These are phyloP conservation scores for Colistium nudipinnis DNA, from an alignment of 2,113 vertebrate genomes.

Conservation along the genomic window DNA sequence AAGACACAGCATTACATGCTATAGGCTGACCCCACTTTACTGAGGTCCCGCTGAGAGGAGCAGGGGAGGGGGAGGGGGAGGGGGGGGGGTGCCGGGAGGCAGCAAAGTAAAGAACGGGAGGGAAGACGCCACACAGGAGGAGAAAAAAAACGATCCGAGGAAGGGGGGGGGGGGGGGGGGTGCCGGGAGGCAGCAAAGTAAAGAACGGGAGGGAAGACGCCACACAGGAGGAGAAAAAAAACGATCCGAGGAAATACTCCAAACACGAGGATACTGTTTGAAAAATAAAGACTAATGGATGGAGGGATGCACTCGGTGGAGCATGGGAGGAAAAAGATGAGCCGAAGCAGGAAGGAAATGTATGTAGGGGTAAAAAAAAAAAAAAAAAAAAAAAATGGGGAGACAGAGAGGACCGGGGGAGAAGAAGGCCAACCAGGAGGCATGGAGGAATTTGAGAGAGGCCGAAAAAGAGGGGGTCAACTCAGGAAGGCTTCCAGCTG, in stretches of 20 bases:
- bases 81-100: constrained; percentile 32
- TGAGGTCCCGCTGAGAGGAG: constrained; percentile 53
- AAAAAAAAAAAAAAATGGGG: constrained; percentile 6
- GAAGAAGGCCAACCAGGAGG: too few relatives aligned
- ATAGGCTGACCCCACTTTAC: constrained; percentile 75
- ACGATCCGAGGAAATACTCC: constrained; percentile 35
- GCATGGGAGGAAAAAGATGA: constrained; percentile 14
- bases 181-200: constrained; percentile 49
- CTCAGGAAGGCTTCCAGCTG: constrained; percentile 73
- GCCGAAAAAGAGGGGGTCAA: constrained; percentile 63
- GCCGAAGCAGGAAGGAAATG: constrained; percentile 31
- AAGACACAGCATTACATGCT: constrained; percentile 63
- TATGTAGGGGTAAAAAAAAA: background rate
- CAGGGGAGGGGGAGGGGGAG: constrained; percentile 14
- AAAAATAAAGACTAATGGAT: constrained; percentile 62
- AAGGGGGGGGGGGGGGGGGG: constrained; percentile 22
- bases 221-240: constrained; percentile 52
- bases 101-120: constrained; percentile 54
- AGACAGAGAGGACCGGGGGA: constrained; percentile 32
- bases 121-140: constrained; percentile 41
- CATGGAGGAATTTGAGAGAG: constrained; percentile 66
- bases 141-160: constrained; percentile 39
- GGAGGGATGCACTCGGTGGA: constrained; percentile 2
- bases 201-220: constrained; percentile 39
- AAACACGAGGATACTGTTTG: constrained; percentile 56